Evolutionary conservation across 2,888 invertebrate species (phyloP), one percentile per base, ranked within the genome.

Genomic region (Ypsolopha sequella): DNA sequence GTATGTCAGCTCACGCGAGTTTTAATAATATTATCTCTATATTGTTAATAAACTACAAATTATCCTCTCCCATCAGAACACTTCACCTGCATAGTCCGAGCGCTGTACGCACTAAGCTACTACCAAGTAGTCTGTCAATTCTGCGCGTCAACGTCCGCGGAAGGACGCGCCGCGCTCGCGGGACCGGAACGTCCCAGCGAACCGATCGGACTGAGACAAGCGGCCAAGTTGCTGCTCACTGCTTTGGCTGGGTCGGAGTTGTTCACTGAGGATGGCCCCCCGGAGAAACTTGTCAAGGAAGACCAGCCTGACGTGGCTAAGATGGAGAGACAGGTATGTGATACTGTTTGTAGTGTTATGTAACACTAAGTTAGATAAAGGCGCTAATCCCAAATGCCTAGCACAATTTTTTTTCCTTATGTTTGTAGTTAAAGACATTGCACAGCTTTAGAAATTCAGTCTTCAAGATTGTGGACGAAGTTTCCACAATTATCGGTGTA

Each of bases 61-160:
- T 43, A 44, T 33, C n/a, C 51, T 35, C 9, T 10, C 7, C 33
- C 54, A 11, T 1, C 88, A 96, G 97, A 93, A 50, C 96, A 96
- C 73, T 97, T 95, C 81, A 93, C 93, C 1, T 93, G 93, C 69
- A 91, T 97, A 64, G 94, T 97, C 2, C 93, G 94, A 73, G 92
- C 94, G 58, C 89, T 97, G 58, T 98, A 95, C 88, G 95, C 97
- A 74, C 89, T 97, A 56, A 88, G 93, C 55, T 96, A 95, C 84
- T 93, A 97, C 76, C 97, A 97, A 89, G 92, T 95, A 48, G 90
- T 96, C 57, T 90, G 93, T 51, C 94, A 95, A 77, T 87, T 96
- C 56, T 91, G 92, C 52, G 92, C 92, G 56, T 88, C 88, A 57
- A 84, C 93, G 66, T 89, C 90, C 41, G 90, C 91, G 46, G 84